Evolutionary conservation across 2,113 vertebrate species (phyloP), one percentile per base, ranked within the genome.

Genomic region (Piprites chloris): DNA sequence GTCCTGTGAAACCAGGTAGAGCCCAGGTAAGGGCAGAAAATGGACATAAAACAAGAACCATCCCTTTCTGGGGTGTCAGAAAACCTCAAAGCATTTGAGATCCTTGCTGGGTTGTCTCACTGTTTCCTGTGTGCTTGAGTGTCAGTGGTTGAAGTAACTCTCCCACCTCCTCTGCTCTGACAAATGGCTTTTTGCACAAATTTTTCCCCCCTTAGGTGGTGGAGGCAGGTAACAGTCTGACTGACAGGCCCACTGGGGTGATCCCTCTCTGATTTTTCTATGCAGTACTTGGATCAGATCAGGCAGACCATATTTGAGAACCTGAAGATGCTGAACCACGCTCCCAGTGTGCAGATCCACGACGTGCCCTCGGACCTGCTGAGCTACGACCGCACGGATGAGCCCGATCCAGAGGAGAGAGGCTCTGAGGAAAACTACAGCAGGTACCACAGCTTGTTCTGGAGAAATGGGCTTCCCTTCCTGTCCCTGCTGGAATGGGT

Each of bases 291-390:
- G 97, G 99, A 99, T 94, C 99, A 99, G 97, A 99, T 99, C 96
- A 98, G 99, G 46, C 99, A 99, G 97, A 99, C 99, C 0, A 99
- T 99, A 90, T 99, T 99, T 93, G 99, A 99, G 97, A 99, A 99
- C 95, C 91, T 99, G 97, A 99, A 99, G 96, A 99, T 99, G 99
- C 80, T 99, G 96, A 99, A 99, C 97, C 99, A 99, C 6, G 99
- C 99, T 2, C 99, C 99, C 59, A 99, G 99, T 0, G 99, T 99
- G 75, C 99, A 99, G 98, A 99, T 99, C 97, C 99, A 99, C 5
- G 99, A 99, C 11, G 99, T 99, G 3, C 99, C 99, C 11, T 99
- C 99, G 0, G 99, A 99, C 95, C 94, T 99, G 92, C 98, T 99
- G 92, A 99, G 98, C 93, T 99, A 99, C 12, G 99, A 99, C 81